These are phyloP conservation scores for Heliconius congener DNA, from an alignment of 1,140 invertebrate genomes.

Conservation along the genomic window DNA sequence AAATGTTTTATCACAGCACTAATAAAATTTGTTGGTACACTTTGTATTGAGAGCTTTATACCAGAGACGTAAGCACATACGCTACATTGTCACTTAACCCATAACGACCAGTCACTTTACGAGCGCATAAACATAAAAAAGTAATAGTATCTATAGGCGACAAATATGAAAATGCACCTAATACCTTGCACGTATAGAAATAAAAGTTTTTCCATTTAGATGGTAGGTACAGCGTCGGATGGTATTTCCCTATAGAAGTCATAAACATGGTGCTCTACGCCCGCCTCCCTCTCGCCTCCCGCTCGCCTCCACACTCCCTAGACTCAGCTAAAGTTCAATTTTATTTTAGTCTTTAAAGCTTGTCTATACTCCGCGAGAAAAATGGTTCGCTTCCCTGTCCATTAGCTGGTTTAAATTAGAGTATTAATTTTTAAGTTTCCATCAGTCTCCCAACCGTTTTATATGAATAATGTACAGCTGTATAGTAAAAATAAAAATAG, in stretches of 20 bases:
- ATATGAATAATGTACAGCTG: neutral
- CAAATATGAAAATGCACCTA: conserved; percentile 76
- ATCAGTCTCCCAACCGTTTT: conserved; percentile 50
- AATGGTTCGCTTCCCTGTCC: conserved; percentile 64
- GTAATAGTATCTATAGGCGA: conserved; percentile 58
- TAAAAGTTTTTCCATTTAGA: conserved; percentile 79
- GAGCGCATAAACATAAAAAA: conserved; percentile 78
- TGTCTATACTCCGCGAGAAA: conserved; percentile 54
- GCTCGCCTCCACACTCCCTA: conserved; percentile 29
- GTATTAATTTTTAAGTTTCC: conserved; percentile 67
- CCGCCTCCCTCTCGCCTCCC: conserved; percentile 25
- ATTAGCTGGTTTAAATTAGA: conserved; percentile 70
- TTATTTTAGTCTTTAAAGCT: conserved; percentile 62
- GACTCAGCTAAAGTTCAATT: conserved; percentile 64
- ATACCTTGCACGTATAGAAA: conserved; percentile 68
- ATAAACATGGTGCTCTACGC: conserved; percentile 72
- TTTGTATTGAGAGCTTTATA: conserved; percentile 57
- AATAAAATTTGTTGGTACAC: conserved; percentile 15
- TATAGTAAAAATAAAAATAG: neutral
- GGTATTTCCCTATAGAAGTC: conserved; percentile 80
- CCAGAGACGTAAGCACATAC: conserved; percentile 62
- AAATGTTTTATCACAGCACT: conserved; percentile 5
- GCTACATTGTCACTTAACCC: conserved; percentile 68
- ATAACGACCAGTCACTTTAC: conserved; percentile 69
- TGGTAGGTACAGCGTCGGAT: conserved; percentile 59